Conservation (phyloP, 2,797 vertebrate genomes). For the Sebastes diaconus region DNA sequence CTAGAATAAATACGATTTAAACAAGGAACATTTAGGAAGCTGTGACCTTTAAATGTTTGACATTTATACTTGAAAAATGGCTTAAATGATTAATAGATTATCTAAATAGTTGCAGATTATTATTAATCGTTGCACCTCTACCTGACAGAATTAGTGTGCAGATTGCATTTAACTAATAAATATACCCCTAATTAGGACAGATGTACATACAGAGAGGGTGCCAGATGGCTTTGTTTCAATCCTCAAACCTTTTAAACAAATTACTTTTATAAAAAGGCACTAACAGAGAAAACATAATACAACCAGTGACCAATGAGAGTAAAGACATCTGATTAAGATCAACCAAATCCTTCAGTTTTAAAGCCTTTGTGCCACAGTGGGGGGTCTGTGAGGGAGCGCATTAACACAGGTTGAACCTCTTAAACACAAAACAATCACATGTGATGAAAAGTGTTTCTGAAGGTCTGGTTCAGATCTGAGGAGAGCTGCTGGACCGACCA, state of each 20-base stretch:
- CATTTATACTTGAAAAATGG: too few species aligned
- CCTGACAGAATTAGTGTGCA: background rate
- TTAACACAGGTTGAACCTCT: constrained; percentile 29
- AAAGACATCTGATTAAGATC: constrained; percentile 53
- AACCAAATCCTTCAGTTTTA: constrained; percentile 48
- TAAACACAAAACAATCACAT: constrained; percentile 17
- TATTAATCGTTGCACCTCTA: background rate
- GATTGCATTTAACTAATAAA: background rate
- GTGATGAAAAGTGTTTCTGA: constrained; percentile 25
- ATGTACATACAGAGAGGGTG: background rate
- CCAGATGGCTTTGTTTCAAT: constrained; percentile 53
- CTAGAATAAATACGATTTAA: background rate
- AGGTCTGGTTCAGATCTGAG: constrained; percentile 9
- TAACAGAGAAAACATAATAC: constrained; percentile 26
- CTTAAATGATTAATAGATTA: too few species aligned
- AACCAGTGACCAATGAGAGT: constrained; percentile 52
- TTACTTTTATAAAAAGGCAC: constrained; percentile 38
- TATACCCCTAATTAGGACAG: background rate
- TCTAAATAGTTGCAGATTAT: background rate
- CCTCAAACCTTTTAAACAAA: constrained; percentile 49
- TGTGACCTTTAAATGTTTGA: background rate
- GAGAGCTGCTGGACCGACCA: background rate
- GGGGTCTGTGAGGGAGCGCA: constrained; percentile 8
- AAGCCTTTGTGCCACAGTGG: background rate
- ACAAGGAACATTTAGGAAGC: background rate